Evolutionary conservation across 2,888 invertebrate species (phyloP).

Genomic region (Linnaemya vulpina): DNA sequence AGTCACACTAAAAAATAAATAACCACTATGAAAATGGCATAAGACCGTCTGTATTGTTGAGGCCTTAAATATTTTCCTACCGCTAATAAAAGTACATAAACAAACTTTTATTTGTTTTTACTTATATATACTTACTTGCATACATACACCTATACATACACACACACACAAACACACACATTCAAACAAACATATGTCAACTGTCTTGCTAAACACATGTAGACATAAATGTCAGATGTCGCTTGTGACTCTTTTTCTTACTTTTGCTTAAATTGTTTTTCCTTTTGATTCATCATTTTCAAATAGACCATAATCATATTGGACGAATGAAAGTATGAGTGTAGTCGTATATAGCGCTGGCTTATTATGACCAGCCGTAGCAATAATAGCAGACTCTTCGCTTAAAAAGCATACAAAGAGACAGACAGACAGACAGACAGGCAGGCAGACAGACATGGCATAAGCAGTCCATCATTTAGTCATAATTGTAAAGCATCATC

Average conservation of each 20-base stretch:
- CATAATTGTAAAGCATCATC: slow-evolving; percentile 70
- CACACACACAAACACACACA: slow-evolving; percentile 11
- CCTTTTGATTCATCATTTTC: slow-evolving; percentile 48
- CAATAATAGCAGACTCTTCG: slow-evolving; percentile 38
- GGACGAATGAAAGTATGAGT: slow-evolving; percentile 6
- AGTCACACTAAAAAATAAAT: too few species aligned
- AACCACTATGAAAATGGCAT: too few species aligned
- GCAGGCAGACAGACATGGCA: slow-evolving; percentile 27
- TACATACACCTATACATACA: neutral
- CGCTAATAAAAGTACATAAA: slow-evolving; percentile 5
- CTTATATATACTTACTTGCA: neutral
- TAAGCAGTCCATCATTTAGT: slow-evolving; percentile 70
- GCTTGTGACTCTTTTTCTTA: slow-evolving; percentile 59
- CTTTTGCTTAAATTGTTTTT: slow-evolving; percentile 43
- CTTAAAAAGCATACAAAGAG: slow-evolving; percentile 8
- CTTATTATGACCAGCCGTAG: slow-evolving; percentile 49
- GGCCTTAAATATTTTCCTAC: neutral
- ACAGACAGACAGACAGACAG: neutral
- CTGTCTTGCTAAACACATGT: slow-evolving; percentile 82
- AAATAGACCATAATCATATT: slow-evolving; percentile 69
- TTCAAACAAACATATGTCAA: slow-evolving; percentile 77
- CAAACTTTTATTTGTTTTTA: slow-evolving; percentile 26
- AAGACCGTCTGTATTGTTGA: too few species aligned
- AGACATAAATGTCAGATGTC: slow-evolving; percentile 81
- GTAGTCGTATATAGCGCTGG: slow-evolving; percentile 16